Base-by-base conservation (phyloP, 1,140 invertebrate genomes). In the Drosophila orena region DNA sequence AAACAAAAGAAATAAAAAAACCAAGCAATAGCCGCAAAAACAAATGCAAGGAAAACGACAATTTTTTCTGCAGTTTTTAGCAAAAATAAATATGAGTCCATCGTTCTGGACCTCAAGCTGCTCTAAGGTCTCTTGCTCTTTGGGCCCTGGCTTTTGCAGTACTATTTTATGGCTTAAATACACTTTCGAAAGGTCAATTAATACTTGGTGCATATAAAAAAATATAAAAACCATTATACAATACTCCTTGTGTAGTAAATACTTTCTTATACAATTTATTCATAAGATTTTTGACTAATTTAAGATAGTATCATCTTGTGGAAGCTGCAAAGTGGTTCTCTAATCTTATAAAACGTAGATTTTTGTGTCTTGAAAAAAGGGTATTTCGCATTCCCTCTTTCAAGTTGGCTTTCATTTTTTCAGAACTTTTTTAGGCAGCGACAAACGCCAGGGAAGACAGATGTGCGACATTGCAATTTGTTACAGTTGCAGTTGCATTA, bases 401-500 rank as follows among this genome's bases (percentile, higher is more conserved):
- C 15, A 4, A 1, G 10, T 0, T 10, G 6, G 6, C 38, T 20
- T 15, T 10, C 27, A 43, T 65, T 74, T 74, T 74, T 79, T 42
- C 17, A 4, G 35, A 34, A 40, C 64, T 70, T 70, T 70, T 70
- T 70, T 70, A 70, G 66, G 65, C 68, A 70, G 47, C 66, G 66
- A 70, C 77, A 74, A 89, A 81, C 77, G 81, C 74, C 73, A 80
- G 62, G 59, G 77, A 85, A 86, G 83, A 86, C 83, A 86, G 83
- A 86, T 86, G 83, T 86, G 83, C 83, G 83, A 86, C 83, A 86
- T 86, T 86, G 83, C 83, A 86, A 86, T 86, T 86, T 86, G 83
- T 86, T 86, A 86, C 83, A 86, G 83, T 86, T 86, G 83, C 83
- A 83, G 83, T 88, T 74, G 83, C 83, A 86, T 86, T 88, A 86